Conservation (phyloP, 1,140 invertebrate genomes). For the Agraylea sexmaculata region DNA sequence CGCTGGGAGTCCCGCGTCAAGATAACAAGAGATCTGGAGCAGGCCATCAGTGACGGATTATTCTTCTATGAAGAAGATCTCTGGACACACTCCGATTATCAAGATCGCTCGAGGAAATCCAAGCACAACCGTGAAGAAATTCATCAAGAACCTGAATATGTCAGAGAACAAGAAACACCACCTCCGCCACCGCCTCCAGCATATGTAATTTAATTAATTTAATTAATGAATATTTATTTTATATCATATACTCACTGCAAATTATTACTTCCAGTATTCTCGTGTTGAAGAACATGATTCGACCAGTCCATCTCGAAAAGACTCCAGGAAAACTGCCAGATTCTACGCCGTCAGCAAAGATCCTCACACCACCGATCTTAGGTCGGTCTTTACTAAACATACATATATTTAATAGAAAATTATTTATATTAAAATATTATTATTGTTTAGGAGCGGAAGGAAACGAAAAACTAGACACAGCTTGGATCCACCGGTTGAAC, state of each 20-base stretch:
- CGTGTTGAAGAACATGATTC: conserved; percentile 22
- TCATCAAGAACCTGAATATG: conserved; percentile 3
- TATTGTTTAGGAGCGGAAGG: conserved; percentile 37
- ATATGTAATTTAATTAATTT: conserved; percentile 12
- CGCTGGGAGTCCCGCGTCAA: conserved; percentile 67
- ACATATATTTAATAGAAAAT: background rate
- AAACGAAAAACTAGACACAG: conserved; percentile 89
- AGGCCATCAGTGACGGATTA: conserved; percentile 91
- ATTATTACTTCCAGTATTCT: conserved; percentile 14
- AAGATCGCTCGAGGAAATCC: conserved; percentile 23
- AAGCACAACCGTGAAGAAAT: conserved; percentile 7
- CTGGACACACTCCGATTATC: conserved; percentile 47
- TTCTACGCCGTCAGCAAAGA: conserved; percentile 95
- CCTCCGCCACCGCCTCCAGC: conserved; percentile 54
- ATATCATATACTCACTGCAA: background rate
- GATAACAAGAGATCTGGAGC: conserved; percentile 86
- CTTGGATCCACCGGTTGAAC: conserved; percentile 83
- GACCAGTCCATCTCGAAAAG: conserved; percentile 20
- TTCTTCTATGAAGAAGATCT: conserved; percentile 90
- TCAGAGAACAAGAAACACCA: conserved; percentile 38
- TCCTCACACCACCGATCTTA: conserved; percentile 45
- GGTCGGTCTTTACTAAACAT: conserved; percentile 21
- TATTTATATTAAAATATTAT: no score
- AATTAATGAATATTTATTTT: conserved; percentile 1
- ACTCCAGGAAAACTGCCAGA: conserved; percentile 40